phyloP scores from a whole-genome alignment of 2,113 vertebrate species.

The Coptodon bakossiorum region DNA sequence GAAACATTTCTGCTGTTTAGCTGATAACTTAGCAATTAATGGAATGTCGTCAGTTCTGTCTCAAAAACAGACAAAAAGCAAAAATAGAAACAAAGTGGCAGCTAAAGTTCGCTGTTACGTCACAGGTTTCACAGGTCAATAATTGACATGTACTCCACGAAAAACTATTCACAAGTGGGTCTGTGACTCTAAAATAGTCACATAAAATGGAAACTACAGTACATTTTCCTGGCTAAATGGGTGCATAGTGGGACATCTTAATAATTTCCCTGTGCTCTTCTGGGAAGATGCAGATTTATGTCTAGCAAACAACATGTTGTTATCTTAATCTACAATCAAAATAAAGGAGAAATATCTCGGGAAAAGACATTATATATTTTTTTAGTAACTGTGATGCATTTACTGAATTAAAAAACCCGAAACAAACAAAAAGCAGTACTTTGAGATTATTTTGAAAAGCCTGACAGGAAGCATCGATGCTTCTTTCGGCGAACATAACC shows the following conservation, averaged over 20 bases:
- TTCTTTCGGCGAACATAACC: not conserved
- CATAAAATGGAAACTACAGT: not conserved
- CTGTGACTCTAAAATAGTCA: not conserved
- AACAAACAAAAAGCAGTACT: not conserved
- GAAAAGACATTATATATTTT: not conserved
- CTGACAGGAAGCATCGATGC: not conserved
- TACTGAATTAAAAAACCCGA: not conserved
- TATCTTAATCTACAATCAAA: not conserved
- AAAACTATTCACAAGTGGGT: not conserved
- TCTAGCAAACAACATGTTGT: not conserved
- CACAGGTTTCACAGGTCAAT: not conserved
- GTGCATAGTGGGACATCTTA: not conserved
- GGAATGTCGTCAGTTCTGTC: not conserved
- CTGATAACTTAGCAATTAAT: not conserved
- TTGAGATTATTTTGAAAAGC: conserved; percentile 32
- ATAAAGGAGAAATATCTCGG: not conserved
- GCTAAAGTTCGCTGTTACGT: not conserved
- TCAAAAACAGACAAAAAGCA: not conserved
- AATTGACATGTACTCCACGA: not conserved
- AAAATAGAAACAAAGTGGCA: not conserved
- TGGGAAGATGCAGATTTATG: not conserved
- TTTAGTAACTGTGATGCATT: not conserved
- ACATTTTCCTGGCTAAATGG: not conserved
- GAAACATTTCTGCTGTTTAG: not conserved
- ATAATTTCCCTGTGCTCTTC: not conserved